phyloP scores from a whole-genome alignment of 2,888 invertebrate genomes.

The Lithosia quadra region DNA sequence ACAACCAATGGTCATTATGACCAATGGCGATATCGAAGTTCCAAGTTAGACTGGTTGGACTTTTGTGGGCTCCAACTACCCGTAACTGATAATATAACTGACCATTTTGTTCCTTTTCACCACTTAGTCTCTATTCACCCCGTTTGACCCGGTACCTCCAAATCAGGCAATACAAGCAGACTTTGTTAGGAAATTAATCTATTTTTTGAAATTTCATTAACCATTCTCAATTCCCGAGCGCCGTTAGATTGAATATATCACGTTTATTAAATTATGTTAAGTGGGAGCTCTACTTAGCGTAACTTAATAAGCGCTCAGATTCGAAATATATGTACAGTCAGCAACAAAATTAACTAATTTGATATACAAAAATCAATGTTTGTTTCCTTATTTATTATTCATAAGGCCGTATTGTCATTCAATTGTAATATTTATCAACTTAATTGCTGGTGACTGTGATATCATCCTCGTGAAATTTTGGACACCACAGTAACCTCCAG shows the following conservation, averaged over 20 bases:
- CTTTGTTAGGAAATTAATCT: conserved; percentile 23
- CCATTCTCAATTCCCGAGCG: conserved; percentile 12
- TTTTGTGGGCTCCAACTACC: no score
- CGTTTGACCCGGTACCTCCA: no score
- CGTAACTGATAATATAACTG: no score
- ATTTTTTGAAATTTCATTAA: conserved; percentile 25
- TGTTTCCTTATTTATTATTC: not conserved
- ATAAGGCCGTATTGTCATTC: not conserved
- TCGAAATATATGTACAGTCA: conserved; percentile 14
- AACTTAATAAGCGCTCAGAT: conserved; percentile 22
- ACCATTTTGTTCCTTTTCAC: no score
- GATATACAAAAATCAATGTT: not conserved
- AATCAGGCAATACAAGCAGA: not conserved
- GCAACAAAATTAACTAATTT: not conserved
- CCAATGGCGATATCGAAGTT: no score
- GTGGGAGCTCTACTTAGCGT: conserved; percentile 22
- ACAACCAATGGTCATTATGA: no score
- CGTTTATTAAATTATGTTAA: conserved; percentile 27
- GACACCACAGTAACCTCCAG: no score
- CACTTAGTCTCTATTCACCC: no score
- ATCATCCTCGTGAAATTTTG: no score
- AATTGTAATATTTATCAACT: no score
- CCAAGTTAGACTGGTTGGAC: no score
- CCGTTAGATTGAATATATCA: conserved; percentile 19
- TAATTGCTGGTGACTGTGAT: no score